These are phyloP conservation scores for Nasua narica DNA, from an alignment of 2,797 vertebrate species.

Conservation along the genomic window DNA sequence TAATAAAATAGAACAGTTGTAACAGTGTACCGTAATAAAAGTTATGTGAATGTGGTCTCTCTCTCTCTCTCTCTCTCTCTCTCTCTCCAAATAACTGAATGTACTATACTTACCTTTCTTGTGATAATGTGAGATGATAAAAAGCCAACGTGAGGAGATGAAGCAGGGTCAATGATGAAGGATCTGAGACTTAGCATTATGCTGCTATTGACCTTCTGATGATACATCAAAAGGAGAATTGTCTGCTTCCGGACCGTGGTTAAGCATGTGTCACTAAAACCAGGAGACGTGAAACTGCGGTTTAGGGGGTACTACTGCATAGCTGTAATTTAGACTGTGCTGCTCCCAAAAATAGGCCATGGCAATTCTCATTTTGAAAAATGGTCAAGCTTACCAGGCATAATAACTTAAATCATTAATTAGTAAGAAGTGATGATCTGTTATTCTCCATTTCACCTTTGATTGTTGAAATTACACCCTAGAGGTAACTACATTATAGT, in stretches of 20 bases:
- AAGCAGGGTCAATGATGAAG: not conserved
- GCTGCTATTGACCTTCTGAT: not conserved
- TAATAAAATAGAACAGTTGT: not conserved
- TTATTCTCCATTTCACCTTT: conserved; percentile 35
- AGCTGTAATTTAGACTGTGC: not conserved
- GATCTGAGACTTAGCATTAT: not conserved
- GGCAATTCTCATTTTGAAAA: conserved; percentile 47
- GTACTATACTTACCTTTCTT: not conserved
- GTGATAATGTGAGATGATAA: not conserved
- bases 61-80: not conserved
- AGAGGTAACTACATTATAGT: not conserved
- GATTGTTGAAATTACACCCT: conserved; percentile 38
- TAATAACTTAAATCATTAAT: conserved; percentile 57
- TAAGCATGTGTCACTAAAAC: not conserved
- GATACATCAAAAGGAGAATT: not conserved
- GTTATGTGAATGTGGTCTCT: not conserved
- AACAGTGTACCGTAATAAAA: not conserved
- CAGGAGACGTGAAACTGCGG: not conserved
- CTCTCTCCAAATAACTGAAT: not conserved
- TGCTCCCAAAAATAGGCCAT: not conserved
- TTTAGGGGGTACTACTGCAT: not conserved
- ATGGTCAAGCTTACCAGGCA: not conserved
- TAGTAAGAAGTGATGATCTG: conserved; percentile 42
- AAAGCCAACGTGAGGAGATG: not conserved
- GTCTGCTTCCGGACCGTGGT: not conserved